Conservation (phyloP, 1,140 invertebrate genomes). For the Pararge aegeria region DNA sequence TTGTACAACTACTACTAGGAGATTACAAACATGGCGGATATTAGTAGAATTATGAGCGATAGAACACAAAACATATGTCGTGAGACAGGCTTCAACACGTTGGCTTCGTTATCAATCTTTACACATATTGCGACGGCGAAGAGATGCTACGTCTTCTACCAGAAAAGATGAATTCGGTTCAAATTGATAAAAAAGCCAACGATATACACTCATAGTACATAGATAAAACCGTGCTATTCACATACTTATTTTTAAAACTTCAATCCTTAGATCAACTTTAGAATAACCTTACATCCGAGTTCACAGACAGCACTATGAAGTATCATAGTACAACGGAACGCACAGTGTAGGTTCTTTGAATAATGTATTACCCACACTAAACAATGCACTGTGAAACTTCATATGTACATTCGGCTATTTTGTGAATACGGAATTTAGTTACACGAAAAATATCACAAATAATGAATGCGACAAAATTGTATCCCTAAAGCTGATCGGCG, state of each 20-base stretch:
- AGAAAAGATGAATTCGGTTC: too few species aligned
- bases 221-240: constrained; percentile 5
- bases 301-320: too few species aligned
- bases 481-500: too few species aligned
- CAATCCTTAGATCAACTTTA: neutral
- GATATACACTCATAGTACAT: constrained; percentile 9
- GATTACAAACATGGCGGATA: constrained; percentile 44
- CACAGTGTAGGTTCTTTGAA: too few species aligned
- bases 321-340: too few species aligned
- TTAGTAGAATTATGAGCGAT: constrained; percentile 29
- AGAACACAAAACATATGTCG: constrained; percentile 73
- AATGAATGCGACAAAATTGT: too few species aligned
- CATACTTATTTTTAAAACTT: neutral
- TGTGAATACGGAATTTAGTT: too few species aligned
- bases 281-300: neutral
- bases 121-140: too few species aligned
- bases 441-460: neutral
- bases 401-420: too few species aligned
- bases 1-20: constrained; percentile 56
- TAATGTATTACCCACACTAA: too few species aligned
- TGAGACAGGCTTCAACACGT: constrained; percentile 63
- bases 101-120: constrained; percentile 16
- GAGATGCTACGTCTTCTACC: too few species aligned
- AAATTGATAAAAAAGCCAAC: constrained; percentile 11
- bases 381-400: too few species aligned